Evolutionary conservation across 2,888 invertebrate species (phyloP), one percentile per base, ranked within the genome.

Genomic region (Leptothorax acervorum): DNA sequence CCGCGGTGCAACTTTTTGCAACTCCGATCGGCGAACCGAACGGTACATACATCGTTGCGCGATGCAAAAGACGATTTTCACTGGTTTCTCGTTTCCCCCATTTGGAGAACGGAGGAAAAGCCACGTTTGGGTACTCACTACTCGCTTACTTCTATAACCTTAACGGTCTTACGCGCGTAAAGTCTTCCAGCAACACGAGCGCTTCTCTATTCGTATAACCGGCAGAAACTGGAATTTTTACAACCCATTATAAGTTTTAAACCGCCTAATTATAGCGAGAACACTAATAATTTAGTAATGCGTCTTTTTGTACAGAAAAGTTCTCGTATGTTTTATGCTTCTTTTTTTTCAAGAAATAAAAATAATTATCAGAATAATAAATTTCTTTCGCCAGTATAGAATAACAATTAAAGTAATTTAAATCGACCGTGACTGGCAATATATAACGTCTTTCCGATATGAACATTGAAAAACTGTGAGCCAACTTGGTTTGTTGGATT

Each of bases 21-120:
- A 63, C 48, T 70, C 2, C 76, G 60, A 75, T 68, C 62, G 66
- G 51, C 66, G 28, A 66, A 66, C 3, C 45, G 28, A 85, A 83
- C 82, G 82, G 76, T 85, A 84, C 60, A 57, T 35, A 84, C 60
- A 57, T 35, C 66, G 48, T 68, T 48, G 68, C 62, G 71, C 68
- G 85, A 55, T 70, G 65, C 66, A 51, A 81, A 71, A 71, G 68
- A 78, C 57, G 60, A 66, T 82, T 74, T 82, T 82, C 82, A 65
- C 45, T 51, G 42, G 60, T 82, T 63, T 51, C 63, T 75, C 51
- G 23, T 75, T 75, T 75, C 18, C 81, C 66, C 66, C 45, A 65
- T 81, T 81, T 55, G 73, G 65, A 18, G 73, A 65, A 66, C 55
- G 55, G 35, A n/a, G 65, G 81, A 73, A 79, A 71, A 79, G 65